phyloP scores from a whole-genome alignment of 2,797 vertebrate genomes.

The Sebastes kiyomatsui region DNA sequence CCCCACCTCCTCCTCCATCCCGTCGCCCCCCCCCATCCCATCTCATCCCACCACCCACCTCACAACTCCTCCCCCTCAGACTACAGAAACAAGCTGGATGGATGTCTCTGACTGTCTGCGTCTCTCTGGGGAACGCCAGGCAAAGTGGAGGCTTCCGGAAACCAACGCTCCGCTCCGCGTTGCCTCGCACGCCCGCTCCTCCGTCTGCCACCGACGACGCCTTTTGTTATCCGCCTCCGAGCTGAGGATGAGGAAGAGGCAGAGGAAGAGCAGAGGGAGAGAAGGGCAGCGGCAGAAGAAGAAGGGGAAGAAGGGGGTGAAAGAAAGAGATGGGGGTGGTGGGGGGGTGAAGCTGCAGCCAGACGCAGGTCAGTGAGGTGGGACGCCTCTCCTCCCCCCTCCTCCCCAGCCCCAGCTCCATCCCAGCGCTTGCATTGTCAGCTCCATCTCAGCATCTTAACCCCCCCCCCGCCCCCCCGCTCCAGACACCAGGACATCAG shows the following conservation, averaged over 20 bases:
- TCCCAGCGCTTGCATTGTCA: slow-evolving; percentile 67
- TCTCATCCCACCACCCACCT: slow-evolving; percentile 44
- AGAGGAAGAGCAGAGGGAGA: slow-evolving; percentile 26
- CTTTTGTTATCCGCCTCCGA: slow-evolving; percentile 86
- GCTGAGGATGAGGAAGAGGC: slow-evolving; percentile 68
- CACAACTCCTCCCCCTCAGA: slow-evolving; percentile 81
- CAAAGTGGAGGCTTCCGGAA: slow-evolving; percentile 93
- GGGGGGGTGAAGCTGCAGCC: slow-evolving; percentile 51
- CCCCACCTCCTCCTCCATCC: slow-evolving; percentile 18
- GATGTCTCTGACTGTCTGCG: slow-evolving; percentile 78
- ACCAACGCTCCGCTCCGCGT: slow-evolving; percentile 82
- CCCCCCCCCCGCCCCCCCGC: slow-evolving; percentile 13
- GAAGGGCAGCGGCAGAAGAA: slow-evolving; percentile 19
- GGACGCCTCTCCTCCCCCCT: slow-evolving; percentile 43
- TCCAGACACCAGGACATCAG: slow-evolving; percentile 70
- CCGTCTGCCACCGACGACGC: slow-evolving; percentile 88
- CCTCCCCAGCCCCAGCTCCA: slow-evolving; percentile 60
- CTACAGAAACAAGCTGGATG: slow-evolving; percentile 78
- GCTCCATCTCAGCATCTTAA: slow-evolving; percentile 65
- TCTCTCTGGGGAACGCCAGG: slow-evolving; percentile 85
- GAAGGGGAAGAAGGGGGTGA: slow-evolving; percentile 29
- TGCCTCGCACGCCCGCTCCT: slow-evolving; percentile 69
- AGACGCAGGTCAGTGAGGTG: slow-evolving; percentile 85
- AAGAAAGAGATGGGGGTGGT: slow-evolving; percentile 3
- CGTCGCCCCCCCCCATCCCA: background rate